Evolutionary conservation across 1,140 invertebrate species (phyloP), one percentile per base, ranked within the genome.

Genomic region (Phymastichus coffea): DNA sequence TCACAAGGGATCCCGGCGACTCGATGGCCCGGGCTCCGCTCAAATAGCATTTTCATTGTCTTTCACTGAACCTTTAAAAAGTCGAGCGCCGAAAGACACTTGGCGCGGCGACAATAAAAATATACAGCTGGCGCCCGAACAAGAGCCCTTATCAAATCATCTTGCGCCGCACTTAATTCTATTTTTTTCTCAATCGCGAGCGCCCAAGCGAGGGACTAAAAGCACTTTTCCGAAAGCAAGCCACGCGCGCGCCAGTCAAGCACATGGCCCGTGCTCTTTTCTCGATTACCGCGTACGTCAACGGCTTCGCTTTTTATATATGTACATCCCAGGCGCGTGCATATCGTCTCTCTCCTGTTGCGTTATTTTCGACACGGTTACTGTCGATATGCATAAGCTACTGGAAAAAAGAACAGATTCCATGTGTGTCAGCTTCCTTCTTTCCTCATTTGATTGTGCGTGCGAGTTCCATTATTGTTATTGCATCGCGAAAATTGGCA

Each of bases 241-340:
- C n/a, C n/a, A n/a, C n/a, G n/a, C n/a, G n/a, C n/a, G n/a, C n/a
- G n/a, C n/a, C n/a, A n/a, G n/a, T n/a, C 25, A 53, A 30, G 49
- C 65, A 68, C 67, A 68, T 68, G 67, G 65, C 65, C 67, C 57
- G 22, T n/a, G n/a, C 59, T 65, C 55, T 68, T 57, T 35, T 33
- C 23, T 37, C 54, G 55, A 68, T 68, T 66, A 44, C 43, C 53
- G 54, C 28, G 28, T 41, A 38, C 53, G 43, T 57, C 43, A 48
- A 48, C 35, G 44, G 12, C 25, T 43, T 53, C 1, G 49, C 35
- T 23, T 52, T 38, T n/a, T n/a, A n/a, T n/a, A n/a, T n/a, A n/a
- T n/a, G n/a, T 26, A 38, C 35, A 17, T n/a, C 10, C 12, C 23
- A 53, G n/a, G 54, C 33, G 22, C 23, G 35, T 40, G 12, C 22